Base-by-base conservation (phyloP, 2,113 vertebrate species). In the Zapornia atra region DNA sequence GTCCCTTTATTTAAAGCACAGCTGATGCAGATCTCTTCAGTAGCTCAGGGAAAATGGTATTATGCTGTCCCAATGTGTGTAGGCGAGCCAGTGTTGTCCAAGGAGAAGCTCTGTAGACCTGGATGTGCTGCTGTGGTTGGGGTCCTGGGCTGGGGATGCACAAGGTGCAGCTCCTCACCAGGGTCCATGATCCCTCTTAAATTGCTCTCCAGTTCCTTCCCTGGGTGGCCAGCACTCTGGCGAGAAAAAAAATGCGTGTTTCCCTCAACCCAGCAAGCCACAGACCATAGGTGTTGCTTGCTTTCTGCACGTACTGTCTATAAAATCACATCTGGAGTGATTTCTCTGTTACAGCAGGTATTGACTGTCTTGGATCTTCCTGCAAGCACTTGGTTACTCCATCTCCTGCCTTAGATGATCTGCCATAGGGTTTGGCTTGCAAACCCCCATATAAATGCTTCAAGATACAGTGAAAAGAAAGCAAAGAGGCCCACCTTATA, bases 31-130 rank as follows among this genome's bases (percentile, higher is more conserved):
- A 9, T 5, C 10, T 51, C 5, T 78, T 76, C 46, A 64, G 34
- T 6, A 64, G 38, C 25, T 72, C 48, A 69, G 48, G 34, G 20
- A 53, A 64, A 56, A 36, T 48, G 11, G 40, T 20, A 54, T 61
- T 85, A 72, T 29, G 5, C n/a, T 69, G 34, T 91, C 40, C 16
- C 12, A 44, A 0, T 21, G 11, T 38, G 4, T 42, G 4, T 22
- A 77, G 22, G 13, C 8, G 60, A 24, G 10, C 16, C 13, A 60
- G 0, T 21, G 69, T 46, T 1, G 0, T 46, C 11, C 3, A 0
- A 12, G 4, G 4, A 56, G n/a, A 44, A 88, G 7, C 24, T 80
- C 59, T 72, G 57, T 17, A 46, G 24, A 34, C 3, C 1, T 3
- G 11, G 7, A 6, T 20, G 9, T 68, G 28, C 24, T 66, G 8